These are phyloP conservation scores for Turritopsis rubra DNA, from an alignment of 30 jellyfish, hydroid and myxozoan genomes.

Conservation along the genomic window DNA sequence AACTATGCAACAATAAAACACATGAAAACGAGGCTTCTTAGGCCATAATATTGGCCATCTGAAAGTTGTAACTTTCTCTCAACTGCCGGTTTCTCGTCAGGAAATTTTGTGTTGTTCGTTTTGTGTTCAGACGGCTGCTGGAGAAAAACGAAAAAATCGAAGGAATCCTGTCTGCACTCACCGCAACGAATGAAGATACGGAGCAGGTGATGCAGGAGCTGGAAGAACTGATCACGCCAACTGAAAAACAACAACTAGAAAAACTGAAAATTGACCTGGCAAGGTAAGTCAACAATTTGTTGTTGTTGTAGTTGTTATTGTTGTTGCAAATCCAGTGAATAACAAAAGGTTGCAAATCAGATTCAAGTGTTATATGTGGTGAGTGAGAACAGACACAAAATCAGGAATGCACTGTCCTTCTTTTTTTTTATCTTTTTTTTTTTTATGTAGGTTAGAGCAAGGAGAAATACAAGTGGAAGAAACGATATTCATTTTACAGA, in stretches of 20 bases:
- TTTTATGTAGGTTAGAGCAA: constrained; percentile 59
- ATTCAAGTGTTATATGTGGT: too few relatives aligned
- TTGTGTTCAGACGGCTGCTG: constrained; percentile 50
- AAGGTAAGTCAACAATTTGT: constrained; percentile 29
- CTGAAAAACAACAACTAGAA: constrained; percentile 79
- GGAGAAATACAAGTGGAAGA: constrained; percentile 86
- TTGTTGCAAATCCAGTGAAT: not conserved
- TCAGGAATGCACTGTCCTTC: not conserved
- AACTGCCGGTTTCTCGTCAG: too few relatives aligned
- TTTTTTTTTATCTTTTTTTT: not conserved
- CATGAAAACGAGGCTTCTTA: too few relatives aligned
- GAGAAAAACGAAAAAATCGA: constrained; percentile 90
- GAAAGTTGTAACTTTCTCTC: too few relatives aligned
- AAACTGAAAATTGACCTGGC: constrained; percentile 74
- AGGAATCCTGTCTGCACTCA: constrained; percentile 66
- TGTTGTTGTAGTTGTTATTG: not conserved
- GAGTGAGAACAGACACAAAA: too few relatives aligned
- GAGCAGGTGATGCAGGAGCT: constrained; percentile 77
- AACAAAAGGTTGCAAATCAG: not conserved
- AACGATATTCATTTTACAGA: constrained; percentile 49
- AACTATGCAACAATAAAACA: too few relatives aligned
- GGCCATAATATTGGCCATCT: too few relatives aligned
- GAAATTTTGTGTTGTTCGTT: not conserved
- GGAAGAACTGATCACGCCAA: constrained; percentile 89
- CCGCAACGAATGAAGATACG: constrained; percentile 64